A percentile compares a stretch with the other conserved stretches of the same genome.
Evolutionary conservation across 2,888 invertebrate genomes (phyloP).

Genomic region (Herminia tarsipennalis): DNA sequence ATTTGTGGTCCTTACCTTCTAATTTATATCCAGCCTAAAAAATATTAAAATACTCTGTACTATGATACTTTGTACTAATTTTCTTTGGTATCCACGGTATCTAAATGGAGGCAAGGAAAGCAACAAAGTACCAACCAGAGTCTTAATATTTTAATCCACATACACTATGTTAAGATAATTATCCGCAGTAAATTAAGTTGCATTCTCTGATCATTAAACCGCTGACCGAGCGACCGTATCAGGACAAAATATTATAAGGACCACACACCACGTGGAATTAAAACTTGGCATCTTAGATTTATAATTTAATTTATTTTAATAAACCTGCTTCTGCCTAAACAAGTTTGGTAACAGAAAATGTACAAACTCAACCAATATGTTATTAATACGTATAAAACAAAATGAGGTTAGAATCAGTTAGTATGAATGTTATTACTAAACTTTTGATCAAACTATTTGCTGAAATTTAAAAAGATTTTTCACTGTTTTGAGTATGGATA

Average conservation of each 20-base stretch:
- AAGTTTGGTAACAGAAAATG: neutral
- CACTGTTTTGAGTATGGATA: constrained; percentile 11
- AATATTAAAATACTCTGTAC: too few relatives aligned
- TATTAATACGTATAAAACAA: constrained; percentile 1
- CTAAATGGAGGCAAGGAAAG: too few relatives aligned
- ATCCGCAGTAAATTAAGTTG: constrained; percentile 50
- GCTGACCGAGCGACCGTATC: constrained; percentile 21
- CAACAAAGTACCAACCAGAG: neutral
- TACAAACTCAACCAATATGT: neutral
- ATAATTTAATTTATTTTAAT: constrained; percentile 27
- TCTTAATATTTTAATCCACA: constrained; percentile 18
- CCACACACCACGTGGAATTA: constrained; percentile 49
- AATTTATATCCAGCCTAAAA: too few relatives aligned
- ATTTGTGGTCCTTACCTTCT: too few relatives aligned
- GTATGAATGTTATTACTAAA: neutral
- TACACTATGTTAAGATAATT: constrained; percentile 37
- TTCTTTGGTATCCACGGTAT: too few relatives aligned
- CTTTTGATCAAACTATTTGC: constrained; percentile 28
- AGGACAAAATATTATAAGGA: constrained; percentile 41
- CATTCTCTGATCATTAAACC: constrained; percentile 43
- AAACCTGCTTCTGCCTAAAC: neutral
- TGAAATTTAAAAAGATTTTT: constrained; percentile 13
- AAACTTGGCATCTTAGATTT: constrained; percentile 30
- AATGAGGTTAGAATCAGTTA: constrained; percentile 6
- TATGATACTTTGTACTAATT: too few relatives aligned